Percentiles rank a stretch among this genome's conserved stretches.
These are phyloP conservation scores for Pteropus rufus DNA, from an alignment of 2,797 vertebrate species.

Conservation along the genomic window DNA sequence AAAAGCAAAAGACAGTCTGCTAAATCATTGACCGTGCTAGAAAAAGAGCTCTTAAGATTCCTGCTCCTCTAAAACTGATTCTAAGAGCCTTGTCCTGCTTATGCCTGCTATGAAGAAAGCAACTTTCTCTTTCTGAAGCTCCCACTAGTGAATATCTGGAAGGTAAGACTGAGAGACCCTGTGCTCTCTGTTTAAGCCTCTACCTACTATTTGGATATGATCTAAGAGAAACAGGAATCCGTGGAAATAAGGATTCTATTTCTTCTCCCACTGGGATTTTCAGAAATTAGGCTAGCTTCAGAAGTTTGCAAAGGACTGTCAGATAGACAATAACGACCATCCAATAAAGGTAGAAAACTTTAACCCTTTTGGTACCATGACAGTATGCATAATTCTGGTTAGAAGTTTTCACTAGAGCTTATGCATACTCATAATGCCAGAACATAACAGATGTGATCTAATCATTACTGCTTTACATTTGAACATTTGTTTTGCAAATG, in stretches of 20 bases:
- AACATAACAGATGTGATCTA: background rate
- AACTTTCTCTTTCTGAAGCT: background rate
- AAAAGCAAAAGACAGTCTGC: conserved; percentile 29
- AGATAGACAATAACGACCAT: conserved; percentile 23
- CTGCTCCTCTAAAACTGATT: background rate
- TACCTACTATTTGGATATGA: conserved; percentile 26
- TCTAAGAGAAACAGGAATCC: conserved; percentile 3
- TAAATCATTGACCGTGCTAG: background rate
- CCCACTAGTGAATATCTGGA: background rate
- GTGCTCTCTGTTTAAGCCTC: background rate
- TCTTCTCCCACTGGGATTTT: conserved; percentile 32
- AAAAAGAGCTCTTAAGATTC: background rate
- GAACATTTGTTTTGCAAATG: background rate
- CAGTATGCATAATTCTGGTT: background rate
- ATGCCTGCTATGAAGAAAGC: background rate
- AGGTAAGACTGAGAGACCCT: background rate
- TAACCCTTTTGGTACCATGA: background rate
- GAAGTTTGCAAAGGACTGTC: conserved; percentile 26
- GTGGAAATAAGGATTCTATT: conserved; percentile 22
- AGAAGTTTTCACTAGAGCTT: background rate
- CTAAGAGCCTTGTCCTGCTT: background rate
- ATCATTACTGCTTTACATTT: background rate
- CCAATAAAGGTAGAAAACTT: background rate
- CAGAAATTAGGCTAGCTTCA: conserved; percentile 34
- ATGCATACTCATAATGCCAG: background rate